Conservation (phyloP, 1,140 invertebrate genomes). For the Berghia stephanieae region DNA sequence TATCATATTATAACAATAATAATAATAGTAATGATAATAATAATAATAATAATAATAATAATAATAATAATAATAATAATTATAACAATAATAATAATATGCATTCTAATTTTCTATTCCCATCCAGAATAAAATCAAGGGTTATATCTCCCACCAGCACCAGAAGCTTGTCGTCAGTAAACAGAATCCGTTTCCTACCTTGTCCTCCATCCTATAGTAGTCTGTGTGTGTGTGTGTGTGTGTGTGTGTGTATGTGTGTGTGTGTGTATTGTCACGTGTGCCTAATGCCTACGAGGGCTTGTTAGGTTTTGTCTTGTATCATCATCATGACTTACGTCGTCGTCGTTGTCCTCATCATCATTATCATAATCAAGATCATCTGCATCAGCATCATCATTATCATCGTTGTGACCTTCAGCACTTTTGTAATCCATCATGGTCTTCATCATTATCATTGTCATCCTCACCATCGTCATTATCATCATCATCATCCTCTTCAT, state of each 20-base stretch:
- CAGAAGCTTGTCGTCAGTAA: constrained; percentile 97
- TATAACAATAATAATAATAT: too few relatives aligned
- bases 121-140: constrained; percentile 75
- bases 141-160: constrained; percentile 97
- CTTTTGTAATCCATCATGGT: too few relatives aligned
- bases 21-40: too few relatives aligned
- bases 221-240: not conserved
- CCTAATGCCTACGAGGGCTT: too few relatives aligned
- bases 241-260: not conserved
- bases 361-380: not conserved
- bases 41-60: too few relatives aligned
- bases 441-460: too few relatives aligned
- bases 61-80: too few relatives aligned
- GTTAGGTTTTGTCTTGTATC: not conserved
- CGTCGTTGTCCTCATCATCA: not conserved
- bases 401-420: not conserved
- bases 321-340: not conserved
- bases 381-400: too few relatives aligned
- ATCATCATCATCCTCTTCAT: too few relatives aligned
- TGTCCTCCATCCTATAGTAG: constrained; percentile 55
- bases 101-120: not conserved
- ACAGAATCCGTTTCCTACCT: constrained; percentile 89
- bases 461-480: too few relatives aligned
- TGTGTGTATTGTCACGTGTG: not conserved
- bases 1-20: too few relatives aligned